Evolutionary conservation across 2,888 invertebrate genomes (phyloP), one percentile per base, ranked within the genome.

Genomic region (Catotricha subobsoleta): DNA sequence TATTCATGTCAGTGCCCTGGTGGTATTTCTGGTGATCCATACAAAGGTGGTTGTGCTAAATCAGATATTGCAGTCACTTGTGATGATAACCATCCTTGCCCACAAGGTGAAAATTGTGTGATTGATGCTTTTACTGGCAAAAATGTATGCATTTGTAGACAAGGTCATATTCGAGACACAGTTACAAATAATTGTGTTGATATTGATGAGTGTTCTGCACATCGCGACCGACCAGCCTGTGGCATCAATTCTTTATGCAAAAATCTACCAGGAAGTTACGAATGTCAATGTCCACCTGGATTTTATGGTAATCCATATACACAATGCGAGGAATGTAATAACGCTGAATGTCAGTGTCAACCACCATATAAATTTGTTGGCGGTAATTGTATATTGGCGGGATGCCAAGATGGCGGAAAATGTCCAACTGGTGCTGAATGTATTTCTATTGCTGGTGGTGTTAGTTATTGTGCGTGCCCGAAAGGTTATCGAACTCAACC

Each of bases 381-480:
- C 49, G 83, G 81, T 35, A 81, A 80, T 52, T 90, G 90, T 57
- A 80, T 87, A 20, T 62, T 90, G 44, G 80, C 84, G 12, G 84
- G 83, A 33, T 90, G 90, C 55, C 78, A 77, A 2, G 74, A 74
- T 49, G 76, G 78, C 29, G 80, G 81, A 46, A 76, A 76, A 49
- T 91, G 90, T 58, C 83, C 84, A 2, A 68, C 72, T 46, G 88
- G 87, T 9, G 90, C 90, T 1, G 86, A 91, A 54, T 91, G 91
- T 53, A 83, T 91, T 42, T 75, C 81, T 3, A 88, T 90, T 49
- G 80, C 88, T 12, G 86, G 86, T 20, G 84, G 83, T 39, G 81
- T 87, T 2, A 90, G 88, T 57, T 91, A 91, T 56, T 91, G 91
- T 52, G 90, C 90, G 39, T 91, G 91, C 56, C 90, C 90, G 6